Base-by-base conservation (phyloP, 2,888 invertebrate genomes). In the Pteria penguin region DNA sequence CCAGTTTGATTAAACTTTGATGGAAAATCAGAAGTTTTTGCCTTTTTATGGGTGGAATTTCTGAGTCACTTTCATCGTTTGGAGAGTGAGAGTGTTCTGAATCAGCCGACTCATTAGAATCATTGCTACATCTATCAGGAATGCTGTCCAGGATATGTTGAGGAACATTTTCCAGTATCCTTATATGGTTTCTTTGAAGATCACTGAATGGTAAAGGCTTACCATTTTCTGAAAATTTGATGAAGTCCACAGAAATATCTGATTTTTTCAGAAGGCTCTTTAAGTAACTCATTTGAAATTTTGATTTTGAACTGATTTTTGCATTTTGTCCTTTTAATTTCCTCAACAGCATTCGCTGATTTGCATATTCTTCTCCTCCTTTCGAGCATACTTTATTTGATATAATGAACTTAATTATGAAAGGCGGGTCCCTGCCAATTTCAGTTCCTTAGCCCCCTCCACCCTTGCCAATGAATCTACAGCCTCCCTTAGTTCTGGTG, bases 221-320 rank as follows among this genome's bases (percentile, higher is more conserved):
- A 18, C 57, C 57, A 57, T 57, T 57, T 57, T 57, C 57, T 57
- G 57, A 57, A 1, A 57, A 57, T 22, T 57, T 18, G 22, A 57
- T n/a, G 8, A 57, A 57, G 22, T 57, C 22, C 11, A 22, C 57
- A 57, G 18, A 22, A 57, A 8, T 57, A 22, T 57, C 22, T 57
- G 57, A 8, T 57, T 45, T 45, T 18, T 45, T 45, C 11, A 45
- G 8, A 45, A 14, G 18, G 45, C 18, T 45, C 18, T 45, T 45
- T 45, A 45, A 45, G 45, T 14, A 45, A 18, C 0, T 45, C 11
- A 45, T 45, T 45, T 45, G 45, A 45, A 45, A 45, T 45, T 45
- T 45, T 45, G 45, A 8, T 18, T 45, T 45, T 45, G 45, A 8
- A 8, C 18, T 45, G 11, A 45, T 45, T 45, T 45, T 45, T 45